Percentiles rank a stretch among this genome's conserved stretches.
phyloP scores from a whole-genome alignment of 2,797 vertebrate species.

The Rhinatrema bivittatum region DNA sequence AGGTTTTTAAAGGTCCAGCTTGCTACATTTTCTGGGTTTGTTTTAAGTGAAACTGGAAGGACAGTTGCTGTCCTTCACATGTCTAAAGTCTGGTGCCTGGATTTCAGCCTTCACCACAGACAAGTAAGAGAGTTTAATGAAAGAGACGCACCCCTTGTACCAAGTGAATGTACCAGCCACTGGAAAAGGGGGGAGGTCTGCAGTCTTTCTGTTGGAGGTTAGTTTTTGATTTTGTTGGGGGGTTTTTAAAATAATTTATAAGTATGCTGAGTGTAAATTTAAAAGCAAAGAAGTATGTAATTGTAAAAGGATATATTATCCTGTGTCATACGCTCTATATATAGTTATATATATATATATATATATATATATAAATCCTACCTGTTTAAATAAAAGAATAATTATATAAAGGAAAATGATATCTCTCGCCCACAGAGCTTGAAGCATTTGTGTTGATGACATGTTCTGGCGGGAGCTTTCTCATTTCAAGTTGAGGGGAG shows the following conservation, averaged over 20 bases:
- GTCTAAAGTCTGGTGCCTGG: background rate
- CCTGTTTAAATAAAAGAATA: constrained; percentile 29
- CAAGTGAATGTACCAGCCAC: constrained; percentile 51
- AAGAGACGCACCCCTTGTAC: constrained; percentile 27
- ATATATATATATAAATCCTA: too few species aligned
- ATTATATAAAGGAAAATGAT: constrained; percentile 26
- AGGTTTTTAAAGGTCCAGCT: background rate
- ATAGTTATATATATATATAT: too few species aligned
- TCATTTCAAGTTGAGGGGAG: constrained; percentile 32
- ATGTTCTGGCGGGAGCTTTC: constrained; percentile 37
- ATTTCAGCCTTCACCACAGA: too few species aligned
- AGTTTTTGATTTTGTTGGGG: constrained; percentile 45
- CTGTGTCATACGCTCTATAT: constrained; percentile 43
- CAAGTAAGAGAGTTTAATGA: background rate
- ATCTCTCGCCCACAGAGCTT: constrained; percentile 26
- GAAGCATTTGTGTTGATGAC: constrained; percentile 17
- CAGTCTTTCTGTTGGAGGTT: too few species aligned
- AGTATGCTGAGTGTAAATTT: constrained; percentile 59
- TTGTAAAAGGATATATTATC: constrained; percentile 56
- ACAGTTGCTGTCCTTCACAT: too few species aligned
- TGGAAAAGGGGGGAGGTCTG: constrained; percentile 47
- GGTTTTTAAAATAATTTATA: constrained; percentile 62
- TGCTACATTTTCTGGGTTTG: background rate
- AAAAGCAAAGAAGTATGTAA: constrained; percentile 43
- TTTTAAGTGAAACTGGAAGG: too few species aligned